Conservation (phyloP, 2,888 invertebrate species). For the Halictus ligatus region DNA sequence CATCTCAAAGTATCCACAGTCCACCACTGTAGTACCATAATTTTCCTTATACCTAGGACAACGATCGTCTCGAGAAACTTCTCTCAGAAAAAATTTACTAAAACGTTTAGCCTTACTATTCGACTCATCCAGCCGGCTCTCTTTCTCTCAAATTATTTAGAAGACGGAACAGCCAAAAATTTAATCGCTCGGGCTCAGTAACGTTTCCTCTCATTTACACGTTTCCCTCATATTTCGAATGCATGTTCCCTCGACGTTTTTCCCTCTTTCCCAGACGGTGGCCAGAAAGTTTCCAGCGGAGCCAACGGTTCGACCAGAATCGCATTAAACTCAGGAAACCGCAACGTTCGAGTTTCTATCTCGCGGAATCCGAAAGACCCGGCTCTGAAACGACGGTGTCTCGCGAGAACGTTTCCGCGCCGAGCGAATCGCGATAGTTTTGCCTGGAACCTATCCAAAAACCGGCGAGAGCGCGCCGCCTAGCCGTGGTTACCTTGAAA, state of each 20-base stretch:
- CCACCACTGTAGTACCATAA: not conserved
- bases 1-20: not conserved
- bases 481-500: constrained; percentile 52
- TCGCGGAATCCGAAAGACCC: constrained; percentile 2
- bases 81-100: not conserved
- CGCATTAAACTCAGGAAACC: not conserved
- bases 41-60: not conserved
- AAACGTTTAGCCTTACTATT: not conserved
- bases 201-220: not conserved
- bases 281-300: not conserved
- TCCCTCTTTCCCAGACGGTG: not conserved
- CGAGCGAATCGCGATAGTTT: constrained; percentile 48
- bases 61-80: not conserved
- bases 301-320: constrained; percentile 3
- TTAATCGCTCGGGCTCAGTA: not conserved
- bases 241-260: not conserved
- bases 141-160: not conserved
- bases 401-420: constrained; percentile 29
- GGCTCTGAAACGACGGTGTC: constrained; percentile 6
- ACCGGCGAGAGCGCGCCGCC: not conserved
- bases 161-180: not conserved
- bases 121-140: not conserved
- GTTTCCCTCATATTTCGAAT: not conserved
- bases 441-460: constrained; percentile 66
- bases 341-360: constrained; percentile 10